Evolutionary conservation across 2,888 invertebrate genomes (phyloP), one percentile per base, ranked within the genome.

Genomic region (Escarpia spicata): DNA sequence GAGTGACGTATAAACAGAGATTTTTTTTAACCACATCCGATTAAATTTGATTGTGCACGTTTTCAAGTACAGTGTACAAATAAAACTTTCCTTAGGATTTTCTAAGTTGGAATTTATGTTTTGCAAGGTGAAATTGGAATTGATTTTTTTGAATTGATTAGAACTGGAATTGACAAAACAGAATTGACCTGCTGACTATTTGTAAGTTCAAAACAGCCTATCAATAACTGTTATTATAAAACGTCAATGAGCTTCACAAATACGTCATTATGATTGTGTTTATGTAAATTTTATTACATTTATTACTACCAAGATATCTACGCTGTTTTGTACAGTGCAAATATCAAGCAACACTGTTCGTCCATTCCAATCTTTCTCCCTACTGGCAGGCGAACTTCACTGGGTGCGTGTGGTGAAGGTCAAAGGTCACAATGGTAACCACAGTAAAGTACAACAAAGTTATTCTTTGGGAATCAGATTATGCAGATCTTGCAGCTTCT

Each of bases 401-500:
- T 75, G 75, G 75, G 75, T 75, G 75, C n/a, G 26, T 4, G 75
- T 26, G 75, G 75, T 75, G 75, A 6, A 75, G 75, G 75, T 75
- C 75, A 75, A 26, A 75, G 75, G 26, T 75, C 75, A 75, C 75
- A 75, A 75, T 75, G n/a, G 19, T 26, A 75, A 75, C 75, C 26
- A 26, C 75, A 75, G 75, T 75, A 75, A 75, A 75, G 75, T 75
- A n/a, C 75, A 52, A 52, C 52, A 75, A 75, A 75, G 75, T 75
- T 75, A 75, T 75, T 75, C 26, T 75, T 75, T 75, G 26, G 75
- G 75, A 26, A 75, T n/a, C 19, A 75, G 75, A 75, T 75, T n/a
- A n/a, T 75, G 75, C 75, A 75, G 75, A 6, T 75, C 75, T 75
- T 75, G 26, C 75, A 75, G n/a, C 75, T 75, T 75, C 75, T 75